Evolutionary conservation across 2,113 vertebrate species (phyloP), one percentile per base, ranked within the genome.

Genomic region (Tiliqua scincoides): DNA sequence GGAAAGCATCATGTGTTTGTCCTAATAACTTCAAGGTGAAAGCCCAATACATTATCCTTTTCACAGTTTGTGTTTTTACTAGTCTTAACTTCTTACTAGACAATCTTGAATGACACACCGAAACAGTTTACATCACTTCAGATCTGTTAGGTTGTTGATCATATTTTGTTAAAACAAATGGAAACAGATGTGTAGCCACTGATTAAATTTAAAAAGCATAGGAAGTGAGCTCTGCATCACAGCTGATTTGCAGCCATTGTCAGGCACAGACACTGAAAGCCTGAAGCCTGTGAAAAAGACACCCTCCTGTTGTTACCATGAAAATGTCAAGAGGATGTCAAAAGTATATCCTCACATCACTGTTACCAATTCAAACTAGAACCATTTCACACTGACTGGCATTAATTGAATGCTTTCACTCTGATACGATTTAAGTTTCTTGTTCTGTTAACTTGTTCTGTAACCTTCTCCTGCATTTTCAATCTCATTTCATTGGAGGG

Each of bases 121-220:
- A 87, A 77, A 85, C 89, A 88, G 93, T 87, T 93, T 92, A 82
- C 89, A 90, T 88, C 92, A 84, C 82, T 93, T 93, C 87, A 57
- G 94, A 89, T 95, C 95, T 90, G 80, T 93, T 93, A 85, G 85
- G 88, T 88, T 90, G 90, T 67, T 94, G 86, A 87, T 93, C 93
- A 88, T 93, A 91, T 89, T 95, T 95, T 82, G 92, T 94, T 95
- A 94, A 95, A 93, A 86, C 91, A 96, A 96, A 92, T 95, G 91
- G 91, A 95, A 96, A 94, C 95, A 96, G 94, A 95, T 96, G 93
- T 95, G 87, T 89, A 91, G 93, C 80, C 92, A 86, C 75, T 94
- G 89, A 95, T 95, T 96, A 93, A 94, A 96, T 95, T 48, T 94
- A 95, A 91, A 93, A 84, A 93, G 93, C 87, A 75, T 87, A 91